Evolutionary conservation across 2,797 vertebrate species (phyloP), one percentile per base, ranked within the genome.

Genomic region (Hephaestus fuliginosus): DNA sequence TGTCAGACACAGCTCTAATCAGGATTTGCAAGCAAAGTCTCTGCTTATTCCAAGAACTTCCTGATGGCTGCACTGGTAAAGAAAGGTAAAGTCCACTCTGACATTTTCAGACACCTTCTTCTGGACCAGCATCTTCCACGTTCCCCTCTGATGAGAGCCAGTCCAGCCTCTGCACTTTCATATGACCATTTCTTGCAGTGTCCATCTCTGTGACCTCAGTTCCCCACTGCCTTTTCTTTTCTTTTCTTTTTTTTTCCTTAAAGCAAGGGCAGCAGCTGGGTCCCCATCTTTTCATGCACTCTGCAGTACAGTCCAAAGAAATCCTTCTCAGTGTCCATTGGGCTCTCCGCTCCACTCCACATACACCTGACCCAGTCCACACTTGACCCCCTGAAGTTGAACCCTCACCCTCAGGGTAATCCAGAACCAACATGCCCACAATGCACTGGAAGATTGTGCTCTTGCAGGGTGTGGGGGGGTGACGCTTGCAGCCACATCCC

Each of bases 351-450:
- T 33, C 84, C 94, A 92, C 78, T 74, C 87, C 91, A 91, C 89
- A 56, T 70, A 86, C 91, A 92, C 94, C 94, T 92, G 94, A 93
- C 92, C 92, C 92, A 66, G 82, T 90, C 88, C 81, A 89, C 84
- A 83, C 79, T 41, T 78, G 86, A 82, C 64, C 79, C 79, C 82
- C 85, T 78, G 70, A 85, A 87, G 81, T 73, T 63, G 51, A 85
- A 77, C 83, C 60, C 55, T 41, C 74, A 33, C 61, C 84, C 76
- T 75, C 71, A 22, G 92, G 87, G 87, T 86, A 83, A 92, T 91
- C 89, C 93, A 90, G 88, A 93, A 82, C 80, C 86, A 86, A 79
- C 56, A n/a, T 69, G 87, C 89, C 92, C 90, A 92, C 88, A 91
- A 89, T 83, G 90, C 88, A 82, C 90, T 72, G 71, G 81, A 84